phyloP scores from a whole-genome alignment of 2,113 vertebrate genomes.

The Gavia stellata region DNA sequence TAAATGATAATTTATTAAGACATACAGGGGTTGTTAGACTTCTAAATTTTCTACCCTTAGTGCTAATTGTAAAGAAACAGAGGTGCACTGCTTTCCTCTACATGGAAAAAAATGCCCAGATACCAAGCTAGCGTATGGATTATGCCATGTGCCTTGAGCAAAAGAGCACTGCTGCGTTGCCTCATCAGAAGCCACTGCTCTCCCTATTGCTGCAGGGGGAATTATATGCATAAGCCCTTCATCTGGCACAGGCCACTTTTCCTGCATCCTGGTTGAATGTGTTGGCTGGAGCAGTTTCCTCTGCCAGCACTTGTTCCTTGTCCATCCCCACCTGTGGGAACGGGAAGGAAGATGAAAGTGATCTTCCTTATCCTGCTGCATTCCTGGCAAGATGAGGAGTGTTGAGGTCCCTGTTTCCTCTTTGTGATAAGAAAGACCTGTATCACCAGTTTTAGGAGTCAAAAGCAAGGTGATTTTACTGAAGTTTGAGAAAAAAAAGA shows the following conservation, averaged over 20 bases:
- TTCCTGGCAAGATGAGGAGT: background rate
- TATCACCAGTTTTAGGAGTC: background rate
- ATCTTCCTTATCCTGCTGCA: background rate
- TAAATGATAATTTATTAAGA: background rate
- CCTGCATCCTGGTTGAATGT: background rate
- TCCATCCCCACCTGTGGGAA: background rate
- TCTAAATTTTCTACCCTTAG: background rate
- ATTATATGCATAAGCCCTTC: background rate
- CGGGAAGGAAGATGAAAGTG: background rate
- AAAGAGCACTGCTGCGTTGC: background rate
- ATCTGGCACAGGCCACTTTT: background rate
- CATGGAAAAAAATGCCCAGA: background rate
- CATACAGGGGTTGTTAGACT: background rate
- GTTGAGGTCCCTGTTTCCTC: background rate
- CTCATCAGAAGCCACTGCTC: background rate
- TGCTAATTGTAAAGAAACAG: background rate
- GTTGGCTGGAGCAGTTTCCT: background rate
- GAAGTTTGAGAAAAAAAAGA: background rate
- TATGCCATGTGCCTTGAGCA: background rate
- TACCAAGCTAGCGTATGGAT: background rate
- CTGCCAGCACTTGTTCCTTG: background rate
- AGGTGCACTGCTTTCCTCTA: background rate
- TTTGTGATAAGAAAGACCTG: background rate
- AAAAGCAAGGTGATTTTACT: background rate
- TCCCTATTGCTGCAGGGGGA: background rate